Evolutionary conservation across 1,140 invertebrate species (phyloP), one percentile per base, ranked within the genome.

Genomic region (Vollenhovia emeryi): DNA sequence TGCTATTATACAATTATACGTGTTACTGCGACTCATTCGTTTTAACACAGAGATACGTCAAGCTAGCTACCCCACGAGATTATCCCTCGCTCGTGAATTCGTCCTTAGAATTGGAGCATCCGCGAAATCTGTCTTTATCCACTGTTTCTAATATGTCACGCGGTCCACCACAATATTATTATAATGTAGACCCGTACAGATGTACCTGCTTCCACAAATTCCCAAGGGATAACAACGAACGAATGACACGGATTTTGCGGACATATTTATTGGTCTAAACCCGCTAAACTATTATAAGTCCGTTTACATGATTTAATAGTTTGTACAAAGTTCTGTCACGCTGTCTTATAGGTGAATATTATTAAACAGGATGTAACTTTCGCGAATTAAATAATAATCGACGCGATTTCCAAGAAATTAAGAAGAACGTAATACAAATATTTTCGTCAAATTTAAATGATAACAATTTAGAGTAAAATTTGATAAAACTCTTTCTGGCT

Each of bases 71-170:
- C 62, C 76, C 62, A n/a, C 30, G 64, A 71, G 78, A 80, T 80
- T 71, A 80, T 80, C 78, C 50, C 24, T 57, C 36, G 36, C 33
- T 27, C 78, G 7, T 45, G 50, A 57, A 82, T 71, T 73, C 24
- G 36, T 30, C 71, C 24, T 59, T 8, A 50, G 40, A 40, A 82
- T 71, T 73, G 24, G 36, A 73, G 50, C 43, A 48, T 71, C 36
- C 59, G 78, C 52, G 40, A 82, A 82, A 82, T 82, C 66, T 82
- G 50, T 43, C 68, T 73, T 59, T 82, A 71, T 73, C 52, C 66
- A 57, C n/a, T 57, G 52, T 82, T 82, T 73, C 78, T 33, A 66
- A 59, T 45, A 82, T 52, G 27, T 71, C 78, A 71, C 21, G 24
- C 24, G 15, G 24, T 55, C n/a, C 15, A 43, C 50, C 24, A 27